A percentile compares a stretch with the other conserved stretches of the same genome.
phyloP scores from a whole-genome alignment of 1,140 invertebrate genomes.

The Calephelis virginiensis region DNA sequence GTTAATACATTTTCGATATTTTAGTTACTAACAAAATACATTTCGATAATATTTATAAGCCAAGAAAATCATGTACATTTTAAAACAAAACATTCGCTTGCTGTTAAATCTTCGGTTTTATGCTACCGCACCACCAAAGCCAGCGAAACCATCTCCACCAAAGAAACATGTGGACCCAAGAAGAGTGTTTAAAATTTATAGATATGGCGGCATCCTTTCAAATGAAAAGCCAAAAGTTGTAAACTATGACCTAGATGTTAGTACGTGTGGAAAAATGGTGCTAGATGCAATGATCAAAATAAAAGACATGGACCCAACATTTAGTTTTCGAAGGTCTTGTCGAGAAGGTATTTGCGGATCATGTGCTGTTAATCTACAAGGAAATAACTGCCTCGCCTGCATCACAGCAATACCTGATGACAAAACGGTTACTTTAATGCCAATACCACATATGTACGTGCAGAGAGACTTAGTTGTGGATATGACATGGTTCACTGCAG shows the following conservation, averaged over 20 bases:
- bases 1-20: too few species aligned
- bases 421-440: constrained; percentile 88
- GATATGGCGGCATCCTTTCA: constrained; percentile 55
- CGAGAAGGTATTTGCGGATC: constrained; percentile 95
- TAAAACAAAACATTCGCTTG: not conserved
- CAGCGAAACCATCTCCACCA: constrained; percentile 25
- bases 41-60: not conserved
- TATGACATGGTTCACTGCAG: constrained; percentile 92
- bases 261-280: constrained; percentile 88
- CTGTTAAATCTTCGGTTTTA: not conserved
- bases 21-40: not conserved
- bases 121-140: not conserved
- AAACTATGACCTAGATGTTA: constrained; percentile 88
- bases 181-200: constrained; percentile 58
- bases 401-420: constrained; percentile 75
- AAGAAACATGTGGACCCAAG: constrained; percentile 80
- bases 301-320: constrained; percentile 91
- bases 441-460: constrained; percentile 95
- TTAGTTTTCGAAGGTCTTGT: constrained; percentile 91
- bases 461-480: constrained; percentile 94
- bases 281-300: constrained; percentile 92
- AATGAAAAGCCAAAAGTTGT: constrained; percentile 85
- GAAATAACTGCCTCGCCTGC: constrained; percentile 91
- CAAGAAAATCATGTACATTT: constrained; percentile 3
- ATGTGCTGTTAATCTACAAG: constrained; percentile 94